Evolutionary conservation across 2,113 vertebrate genomes (phyloP).

Genomic region (Etheostoma spectabile): DNA sequence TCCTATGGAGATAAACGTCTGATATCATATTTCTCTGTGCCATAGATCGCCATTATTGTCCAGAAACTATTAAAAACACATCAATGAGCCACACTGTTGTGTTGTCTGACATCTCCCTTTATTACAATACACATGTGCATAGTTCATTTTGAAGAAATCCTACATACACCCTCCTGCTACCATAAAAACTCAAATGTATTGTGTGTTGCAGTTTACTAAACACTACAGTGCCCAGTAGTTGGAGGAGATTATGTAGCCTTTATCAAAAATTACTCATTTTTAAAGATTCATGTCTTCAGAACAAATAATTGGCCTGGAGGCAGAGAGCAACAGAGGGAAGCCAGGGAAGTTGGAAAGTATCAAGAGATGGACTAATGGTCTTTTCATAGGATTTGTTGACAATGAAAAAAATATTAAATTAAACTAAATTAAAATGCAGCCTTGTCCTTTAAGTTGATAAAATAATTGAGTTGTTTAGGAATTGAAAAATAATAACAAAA

Average conservation of each 20-base stretch:
- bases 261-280: neutral
- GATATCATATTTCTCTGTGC: neutral
- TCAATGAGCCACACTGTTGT: neutral
- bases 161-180: neutral
- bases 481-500: neutral
- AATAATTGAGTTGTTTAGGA: neutral
- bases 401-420: neutral
- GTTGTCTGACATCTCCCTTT: neutral
- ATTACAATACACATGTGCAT: constrained; percentile 5
- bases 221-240: neutral
- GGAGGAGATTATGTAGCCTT: neutral
- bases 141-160: constrained; percentile 3
- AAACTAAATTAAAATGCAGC: neutral
- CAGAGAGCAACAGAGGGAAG: neutral
- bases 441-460: neutral
- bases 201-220: neutral
- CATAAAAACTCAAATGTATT: neutral
- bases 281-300: neutral
- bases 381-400: neutral
- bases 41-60: neutral
- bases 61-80: constrained; percentile 16
- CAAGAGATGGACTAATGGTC: neutral
- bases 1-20: neutral
- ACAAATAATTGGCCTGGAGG: neutral
- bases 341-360: neutral